phyloP scores from a whole-genome alignment of 2,113 vertebrate species.

The Trinectes maculatus region DNA sequence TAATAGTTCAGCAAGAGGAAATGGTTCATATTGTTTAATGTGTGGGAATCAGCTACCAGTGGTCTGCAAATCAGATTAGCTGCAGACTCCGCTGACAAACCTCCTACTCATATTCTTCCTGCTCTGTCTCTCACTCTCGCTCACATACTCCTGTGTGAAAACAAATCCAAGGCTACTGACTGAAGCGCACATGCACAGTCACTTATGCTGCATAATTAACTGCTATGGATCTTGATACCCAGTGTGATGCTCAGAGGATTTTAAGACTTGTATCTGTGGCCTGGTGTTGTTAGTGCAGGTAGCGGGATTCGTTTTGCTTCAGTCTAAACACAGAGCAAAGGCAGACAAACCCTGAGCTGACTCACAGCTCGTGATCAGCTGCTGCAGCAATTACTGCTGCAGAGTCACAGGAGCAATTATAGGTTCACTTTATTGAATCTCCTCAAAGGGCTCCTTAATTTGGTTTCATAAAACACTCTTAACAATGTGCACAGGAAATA shows the following conservation, averaged over 20 bases:
- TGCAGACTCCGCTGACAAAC: conserved; percentile 31
- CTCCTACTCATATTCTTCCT: conserved; percentile 32
- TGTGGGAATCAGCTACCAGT: conserved; percentile 35
- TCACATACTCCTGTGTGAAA: neutral
- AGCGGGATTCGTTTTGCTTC: too few relatives aligned
- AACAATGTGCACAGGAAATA: conserved; percentile 8
- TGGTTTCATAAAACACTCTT: conserved; percentile 23
- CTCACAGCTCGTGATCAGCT: too few relatives aligned
- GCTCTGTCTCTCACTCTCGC: conserved; percentile 30
- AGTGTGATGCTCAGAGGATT: too few relatives aligned
- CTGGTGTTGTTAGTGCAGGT: too few relatives aligned
- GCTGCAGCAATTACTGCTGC: conserved; percentile 26
- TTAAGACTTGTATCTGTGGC: too few relatives aligned
- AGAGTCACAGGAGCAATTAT: conserved; percentile 21
- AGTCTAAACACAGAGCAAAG: too few relatives aligned
- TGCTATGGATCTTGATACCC: too few relatives aligned
- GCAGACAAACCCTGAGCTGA: too few relatives aligned
- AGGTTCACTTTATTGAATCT: conserved; percentile 50
- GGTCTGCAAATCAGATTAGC: conserved; percentile 63
- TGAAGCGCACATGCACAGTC: neutral
- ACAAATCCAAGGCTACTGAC: neutral
- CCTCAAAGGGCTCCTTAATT: conserved; percentile 39
- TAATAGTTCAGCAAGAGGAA: conserved; percentile 7
- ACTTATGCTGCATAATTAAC: neutral
- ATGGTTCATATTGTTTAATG: conserved; percentile 29